These are phyloP conservation scores for Pseudonaja textilis DNA, from an alignment of 2,113 vertebrate genomes.

Conservation along the genomic window DNA sequence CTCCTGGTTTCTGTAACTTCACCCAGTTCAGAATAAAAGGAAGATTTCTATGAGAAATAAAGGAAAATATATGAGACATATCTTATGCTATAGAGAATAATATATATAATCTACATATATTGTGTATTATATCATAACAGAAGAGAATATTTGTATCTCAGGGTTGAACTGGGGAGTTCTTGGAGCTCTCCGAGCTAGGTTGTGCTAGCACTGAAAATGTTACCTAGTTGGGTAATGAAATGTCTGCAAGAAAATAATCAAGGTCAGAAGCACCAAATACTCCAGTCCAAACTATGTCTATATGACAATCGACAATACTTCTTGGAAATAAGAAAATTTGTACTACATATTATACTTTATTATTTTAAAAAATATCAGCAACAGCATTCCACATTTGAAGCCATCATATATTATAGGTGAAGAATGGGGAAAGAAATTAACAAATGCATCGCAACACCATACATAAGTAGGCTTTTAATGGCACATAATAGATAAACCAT, in stretches of 20 bases:
- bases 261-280: background rate
- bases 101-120: background rate
- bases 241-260: background rate
- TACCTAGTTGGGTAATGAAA: background rate
- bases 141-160: background rate
- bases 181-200: background rate
- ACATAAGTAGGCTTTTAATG: background rate
- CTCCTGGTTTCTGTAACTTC: conserved; percentile 88
- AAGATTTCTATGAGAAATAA: conserved; percentile 79
- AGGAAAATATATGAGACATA: background rate
- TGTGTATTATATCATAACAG: background rate
- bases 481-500: background rate
- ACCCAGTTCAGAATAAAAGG: conserved; percentile 95
- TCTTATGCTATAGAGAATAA: background rate
- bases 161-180: background rate
- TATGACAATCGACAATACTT: background rate
- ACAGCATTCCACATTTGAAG: background rate
- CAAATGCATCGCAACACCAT: background rate
- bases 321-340: background rate
- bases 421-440: background rate
- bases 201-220: background rate
- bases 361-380: background rate
- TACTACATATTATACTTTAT: background rate
- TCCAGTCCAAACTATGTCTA: background rate
- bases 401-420: background rate